Conservation (phyloP, 1,140 invertebrate genomes). For the Drosophila repleta region DNA sequence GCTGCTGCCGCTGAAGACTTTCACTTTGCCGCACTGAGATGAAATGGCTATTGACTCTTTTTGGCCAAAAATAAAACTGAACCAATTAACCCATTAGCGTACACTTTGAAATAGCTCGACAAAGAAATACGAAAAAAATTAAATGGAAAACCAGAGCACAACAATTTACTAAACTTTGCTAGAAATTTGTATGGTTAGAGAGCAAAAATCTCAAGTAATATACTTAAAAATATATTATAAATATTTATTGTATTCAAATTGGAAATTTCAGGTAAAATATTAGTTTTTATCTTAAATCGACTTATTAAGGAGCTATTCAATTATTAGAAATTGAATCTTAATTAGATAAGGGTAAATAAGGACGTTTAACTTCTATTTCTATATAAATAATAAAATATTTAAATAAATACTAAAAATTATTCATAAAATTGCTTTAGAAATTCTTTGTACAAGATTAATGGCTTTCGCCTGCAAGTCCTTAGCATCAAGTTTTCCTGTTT, state of each 20-base stretch:
- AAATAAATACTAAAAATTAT: too few relatives aligned
- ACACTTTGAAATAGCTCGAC: constrained; percentile 59
- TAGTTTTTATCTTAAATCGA: too few relatives aligned
- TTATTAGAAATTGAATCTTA: too few relatives aligned
- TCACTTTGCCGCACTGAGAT: constrained; percentile 66
- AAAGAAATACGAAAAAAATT: neutral
- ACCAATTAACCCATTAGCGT: constrained; percentile 76
- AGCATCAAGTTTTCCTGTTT: too few relatives aligned
- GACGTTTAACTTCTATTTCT: too few relatives aligned
- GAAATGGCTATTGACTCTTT: constrained; percentile 74
- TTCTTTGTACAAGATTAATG: too few relatives aligned
- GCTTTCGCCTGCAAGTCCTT: too few relatives aligned
- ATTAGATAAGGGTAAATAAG: too few relatives aligned
- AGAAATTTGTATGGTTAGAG: constrained; percentile 16
- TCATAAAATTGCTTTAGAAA: too few relatives aligned
- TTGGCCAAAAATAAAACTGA: constrained; percentile 69
- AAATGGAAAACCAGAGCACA: constrained; percentile 27
- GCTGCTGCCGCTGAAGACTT: constrained; percentile 59
- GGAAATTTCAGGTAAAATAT: neutral
- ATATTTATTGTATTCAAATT: neutral
- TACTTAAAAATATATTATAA: neutral
- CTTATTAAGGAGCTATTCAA: too few relatives aligned
- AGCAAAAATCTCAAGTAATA: neutral
- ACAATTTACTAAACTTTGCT: constrained; percentile 26
- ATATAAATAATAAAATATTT: too few relatives aligned